Evolutionary conservation across 2,888 invertebrate species (phyloP).

Genomic region (Timandra comae): DNA sequence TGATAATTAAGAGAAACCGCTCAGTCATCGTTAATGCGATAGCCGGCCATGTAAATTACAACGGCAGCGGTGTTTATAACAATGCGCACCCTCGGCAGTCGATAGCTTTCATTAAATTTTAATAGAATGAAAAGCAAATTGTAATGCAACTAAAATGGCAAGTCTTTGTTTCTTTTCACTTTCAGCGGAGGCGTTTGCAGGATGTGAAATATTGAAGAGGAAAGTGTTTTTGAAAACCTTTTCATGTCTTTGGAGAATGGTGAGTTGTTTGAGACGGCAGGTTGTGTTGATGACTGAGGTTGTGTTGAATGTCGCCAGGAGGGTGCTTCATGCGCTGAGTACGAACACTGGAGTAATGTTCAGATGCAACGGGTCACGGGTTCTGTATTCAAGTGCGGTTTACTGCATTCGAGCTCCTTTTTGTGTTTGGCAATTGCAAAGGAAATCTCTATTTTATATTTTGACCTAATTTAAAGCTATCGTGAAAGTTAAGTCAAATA

Average conservation of each 20-base stretch:
- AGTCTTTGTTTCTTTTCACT: constrained; percentile 24
- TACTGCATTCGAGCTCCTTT: background rate
- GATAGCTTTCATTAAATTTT: constrained; percentile 62
- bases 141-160: constrained; percentile 24
- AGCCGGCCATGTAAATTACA: constrained; percentile 67
- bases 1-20: constrained; percentile 76
- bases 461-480: no score
- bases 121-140: constrained; percentile 44
- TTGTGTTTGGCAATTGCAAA: background rate
- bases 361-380: constrained; percentile 25
- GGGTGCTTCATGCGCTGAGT: constrained; percentile 41
- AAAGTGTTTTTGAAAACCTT: constrained; percentile 32
- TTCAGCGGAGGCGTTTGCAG: constrained; percentile 19
- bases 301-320: constrained; percentile 31
- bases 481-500: no score
- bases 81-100: constrained; percentile 50
- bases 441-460: background rate
- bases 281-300: constrained; percentile 44
- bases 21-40: constrained; percentile 73
- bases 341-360: constrained; percentile 35
- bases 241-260: constrained; percentile 39
- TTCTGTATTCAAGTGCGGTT: constrained; percentile 28
- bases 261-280: constrained; percentile 29
- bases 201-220: constrained; percentile 28
- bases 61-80: constrained; percentile 52